Conservation (phyloP, 2,113 vertebrate species). For the Raphicerus campestris region DNA sequence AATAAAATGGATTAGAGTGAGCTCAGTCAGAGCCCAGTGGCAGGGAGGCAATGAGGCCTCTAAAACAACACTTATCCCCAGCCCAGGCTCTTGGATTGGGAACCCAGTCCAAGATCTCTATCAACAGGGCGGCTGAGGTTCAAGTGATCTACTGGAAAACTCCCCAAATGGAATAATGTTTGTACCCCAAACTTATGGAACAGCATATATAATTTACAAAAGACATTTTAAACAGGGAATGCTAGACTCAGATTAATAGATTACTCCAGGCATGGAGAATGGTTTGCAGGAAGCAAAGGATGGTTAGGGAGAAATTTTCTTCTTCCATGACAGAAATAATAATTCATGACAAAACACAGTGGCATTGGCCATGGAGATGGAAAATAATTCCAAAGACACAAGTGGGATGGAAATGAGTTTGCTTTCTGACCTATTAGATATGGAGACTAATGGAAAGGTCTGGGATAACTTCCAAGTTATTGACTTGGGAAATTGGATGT, state of each 20-base stretch:
- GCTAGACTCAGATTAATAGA: neutral
- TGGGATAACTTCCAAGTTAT: neutral
- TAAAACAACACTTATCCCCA: neutral
- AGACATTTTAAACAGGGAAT: neutral
- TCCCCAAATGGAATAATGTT: neutral
- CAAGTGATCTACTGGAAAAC: neutral
- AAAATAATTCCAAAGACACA: neutral
- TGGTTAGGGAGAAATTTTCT: neutral
- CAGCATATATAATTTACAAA: neutral
- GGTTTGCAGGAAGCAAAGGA: neutral
- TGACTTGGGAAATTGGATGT: constrained; percentile 11
- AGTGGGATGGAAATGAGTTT: neutral
- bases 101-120: neutral
- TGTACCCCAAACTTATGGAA: neutral
- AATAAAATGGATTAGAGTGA: neutral
- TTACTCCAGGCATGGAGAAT: neutral
- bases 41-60: neutral
- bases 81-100: neutral
- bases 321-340: neutral
- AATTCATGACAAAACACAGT: neutral
- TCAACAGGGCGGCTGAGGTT: neutral
- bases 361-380: neutral
- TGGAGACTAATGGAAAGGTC: neutral
- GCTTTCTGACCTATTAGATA: neutral
- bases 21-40: neutral